Evolutionary conservation across 1,140 invertebrate species (phyloP), one percentile per base, ranked within the genome.

Genomic region (Microplitis mediator): DNA sequence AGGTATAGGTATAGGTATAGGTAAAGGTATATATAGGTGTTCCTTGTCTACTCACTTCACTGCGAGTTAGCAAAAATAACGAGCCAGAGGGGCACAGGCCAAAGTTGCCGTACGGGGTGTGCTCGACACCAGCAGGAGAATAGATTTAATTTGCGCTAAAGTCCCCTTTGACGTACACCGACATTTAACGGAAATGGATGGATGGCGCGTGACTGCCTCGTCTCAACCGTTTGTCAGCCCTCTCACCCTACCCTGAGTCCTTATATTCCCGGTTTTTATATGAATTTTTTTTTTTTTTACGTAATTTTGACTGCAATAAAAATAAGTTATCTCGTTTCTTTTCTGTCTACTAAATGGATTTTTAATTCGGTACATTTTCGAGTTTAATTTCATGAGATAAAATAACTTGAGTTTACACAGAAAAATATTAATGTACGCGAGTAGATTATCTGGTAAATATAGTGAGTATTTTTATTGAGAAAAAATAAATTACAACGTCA

Each of bases 121-220:
- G 39, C 8, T 45, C 8, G 39, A 45, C 56, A 58, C 56, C 31
- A 31, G 16, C 23, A 16, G 23, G 60, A 62, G 60, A 56, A 72
- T 67, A 67, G 64, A 72, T 72, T 72, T 72, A 72, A 72, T 72
- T 72, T 72, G 64, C 35, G 52, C 52, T 62, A 72, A 64, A 58
- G 71, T 66, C 71, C 71, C 63, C 71, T 72, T 72, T 72, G 63
- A 63, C 65, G 56, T 64, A 56, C 6, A 66, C 60, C 52, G 51
- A 65, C 69, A 72, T 73, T 71, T 71, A 71, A 72, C 77, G 79
- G 77, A 81, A 83, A 80, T 82, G 79, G 79, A 80, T 81, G 76
- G 79, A 82, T 73, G 77, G 79, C 79, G 78, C 78, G 80, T 80
- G 80, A 82, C 79, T 75, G 71, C 54, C 69, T 67, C 69, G 67